A percentile compares a stretch with the other conserved stretches of the same genome.
Evolutionary conservation across 2,113 vertebrate species (phyloP).

Genomic region (Cygnus atratus): DNA sequence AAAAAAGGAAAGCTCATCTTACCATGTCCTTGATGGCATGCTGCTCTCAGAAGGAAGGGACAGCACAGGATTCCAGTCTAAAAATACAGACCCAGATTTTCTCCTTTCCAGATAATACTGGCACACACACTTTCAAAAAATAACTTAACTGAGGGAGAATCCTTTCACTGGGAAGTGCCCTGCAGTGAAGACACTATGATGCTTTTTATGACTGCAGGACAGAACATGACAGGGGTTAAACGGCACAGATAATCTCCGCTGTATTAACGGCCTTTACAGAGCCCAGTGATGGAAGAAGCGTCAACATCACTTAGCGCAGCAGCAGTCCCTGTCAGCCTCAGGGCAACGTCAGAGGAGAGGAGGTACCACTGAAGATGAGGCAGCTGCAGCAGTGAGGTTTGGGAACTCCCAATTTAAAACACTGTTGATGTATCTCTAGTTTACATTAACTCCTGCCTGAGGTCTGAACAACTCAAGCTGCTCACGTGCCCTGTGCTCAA

Average conservation of each 20-base stretch:
- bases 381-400: neutral
- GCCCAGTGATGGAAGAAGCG: neutral
- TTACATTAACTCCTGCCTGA: neutral
- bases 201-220: neutral
- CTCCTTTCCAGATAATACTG: neutral
- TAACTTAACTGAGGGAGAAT: neutral
- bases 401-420: neutral
- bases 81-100: constrained; percentile 35
- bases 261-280: neutral
- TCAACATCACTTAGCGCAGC: neutral
- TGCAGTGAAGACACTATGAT: neutral
- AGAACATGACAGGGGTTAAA: neutral
- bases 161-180: neutral
- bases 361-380: neutral
- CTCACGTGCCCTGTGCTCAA: accelerated
- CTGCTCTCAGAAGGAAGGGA: neutral
- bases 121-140: neutral
- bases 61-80: neutral
- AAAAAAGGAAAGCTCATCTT: neutral
- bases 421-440: neutral
- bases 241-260: neutral
- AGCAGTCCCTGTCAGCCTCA: neutral
- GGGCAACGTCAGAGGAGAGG: neutral
- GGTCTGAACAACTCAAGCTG: neutral
- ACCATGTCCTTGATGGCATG: neutral